Conservation (phyloP, 2,113 vertebrate genomes). For the Panthera tigris region DNA sequence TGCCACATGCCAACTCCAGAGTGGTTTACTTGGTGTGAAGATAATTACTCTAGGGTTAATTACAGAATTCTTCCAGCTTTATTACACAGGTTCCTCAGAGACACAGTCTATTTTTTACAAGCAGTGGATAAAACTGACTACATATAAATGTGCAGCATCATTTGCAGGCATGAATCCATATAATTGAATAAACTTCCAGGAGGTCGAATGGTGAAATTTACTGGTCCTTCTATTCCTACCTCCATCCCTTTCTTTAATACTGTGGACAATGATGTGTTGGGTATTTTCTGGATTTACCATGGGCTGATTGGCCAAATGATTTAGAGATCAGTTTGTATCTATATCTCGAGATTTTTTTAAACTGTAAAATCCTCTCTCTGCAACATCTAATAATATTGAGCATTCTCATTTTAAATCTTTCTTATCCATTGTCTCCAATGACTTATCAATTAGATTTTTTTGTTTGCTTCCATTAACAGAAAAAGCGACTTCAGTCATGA, state of each 20-base stretch:
- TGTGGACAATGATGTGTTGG: background rate
- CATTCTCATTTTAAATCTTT: background rate
- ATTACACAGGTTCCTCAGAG: slow-evolving; percentile 45
- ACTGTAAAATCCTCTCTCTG: background rate
- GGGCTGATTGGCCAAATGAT: background rate
- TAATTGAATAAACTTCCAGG: background rate
- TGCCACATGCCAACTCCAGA: slow-evolving; percentile 44
- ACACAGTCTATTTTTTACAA: background rate
- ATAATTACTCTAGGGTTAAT: slow-evolving; percentile 73
- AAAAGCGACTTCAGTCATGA: background rate
- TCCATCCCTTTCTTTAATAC: background rate
- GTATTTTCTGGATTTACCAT: background rate
- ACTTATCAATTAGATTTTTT: background rate
- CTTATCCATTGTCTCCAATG: background rate
- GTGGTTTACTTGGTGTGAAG: slow-evolving; percentile 49
- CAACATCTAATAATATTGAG: background rate
- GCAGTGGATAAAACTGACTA: background rate
- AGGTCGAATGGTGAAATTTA: background rate
- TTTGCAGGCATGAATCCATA: background rate
- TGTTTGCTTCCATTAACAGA: background rate
- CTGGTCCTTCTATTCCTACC: background rate
- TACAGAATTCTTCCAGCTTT: slow-evolving; percentile 63
- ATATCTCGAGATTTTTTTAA: background rate
- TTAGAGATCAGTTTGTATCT: background rate
- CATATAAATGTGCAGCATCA: background rate